Conservation (phyloP, 2,113 vertebrate species). For the Elephantulus edwardii region DNA sequence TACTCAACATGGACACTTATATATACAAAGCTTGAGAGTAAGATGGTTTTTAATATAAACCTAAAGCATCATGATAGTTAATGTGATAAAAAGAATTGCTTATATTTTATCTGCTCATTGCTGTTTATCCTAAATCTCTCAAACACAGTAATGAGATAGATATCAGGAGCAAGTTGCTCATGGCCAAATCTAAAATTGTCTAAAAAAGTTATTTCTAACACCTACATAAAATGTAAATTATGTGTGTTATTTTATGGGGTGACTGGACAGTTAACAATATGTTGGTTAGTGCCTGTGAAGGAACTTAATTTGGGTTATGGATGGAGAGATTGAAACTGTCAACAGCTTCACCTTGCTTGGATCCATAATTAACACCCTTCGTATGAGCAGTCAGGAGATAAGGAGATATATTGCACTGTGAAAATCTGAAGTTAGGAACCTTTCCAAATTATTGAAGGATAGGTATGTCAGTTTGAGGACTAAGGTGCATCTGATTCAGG, state of each 20-base stretch:
- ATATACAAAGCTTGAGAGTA: background rate
- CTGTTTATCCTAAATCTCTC: background rate
- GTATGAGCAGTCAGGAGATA: too few relatives aligned
- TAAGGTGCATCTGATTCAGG: too few relatives aligned
- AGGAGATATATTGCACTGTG: too few relatives aligned
- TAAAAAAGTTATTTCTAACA: background rate
- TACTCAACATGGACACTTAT: background rate
- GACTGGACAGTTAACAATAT: background rate
- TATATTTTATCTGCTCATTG: background rate
- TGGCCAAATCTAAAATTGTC: background rate
- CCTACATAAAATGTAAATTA: background rate
- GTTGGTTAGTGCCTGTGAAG: background rate
- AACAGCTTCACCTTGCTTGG: too few relatives aligned
- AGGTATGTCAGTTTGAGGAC: too few relatives aligned
- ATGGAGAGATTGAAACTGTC: too few relatives aligned
- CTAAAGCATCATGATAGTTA: background rate
- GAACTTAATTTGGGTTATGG: background rate
- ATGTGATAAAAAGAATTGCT: background rate
- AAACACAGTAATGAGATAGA: background rate
- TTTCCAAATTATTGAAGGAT: too few relatives aligned
- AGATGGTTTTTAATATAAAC: background rate
- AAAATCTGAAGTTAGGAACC: too few relatives aligned
- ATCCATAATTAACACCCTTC: too few relatives aligned
- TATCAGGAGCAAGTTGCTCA: background rate
- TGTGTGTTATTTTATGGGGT: background rate